Percentiles rank a stretch among this genome's conserved stretches.
Conservation (phyloP, 2,113 vertebrate species). For the Triplophysa rosa region DNA sequence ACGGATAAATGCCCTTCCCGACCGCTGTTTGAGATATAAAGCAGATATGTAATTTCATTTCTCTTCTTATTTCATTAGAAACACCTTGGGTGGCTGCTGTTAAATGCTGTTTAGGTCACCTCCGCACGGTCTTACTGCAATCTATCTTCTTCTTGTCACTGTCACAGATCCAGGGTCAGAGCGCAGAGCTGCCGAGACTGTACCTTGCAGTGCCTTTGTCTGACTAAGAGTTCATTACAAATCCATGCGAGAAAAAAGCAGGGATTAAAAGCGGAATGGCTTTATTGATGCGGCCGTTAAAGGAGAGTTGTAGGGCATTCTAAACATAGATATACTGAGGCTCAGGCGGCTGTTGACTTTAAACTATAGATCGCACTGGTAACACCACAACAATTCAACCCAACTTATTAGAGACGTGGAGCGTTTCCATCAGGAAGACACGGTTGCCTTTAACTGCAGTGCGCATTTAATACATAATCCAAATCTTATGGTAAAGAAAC, state of each 20-base stretch:
- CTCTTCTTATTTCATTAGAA: conserved; percentile 50
- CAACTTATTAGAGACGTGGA: not conserved
- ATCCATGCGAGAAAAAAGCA: conserved; percentile 37
- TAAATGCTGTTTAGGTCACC: conserved; percentile 60
- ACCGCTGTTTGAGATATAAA: conserved; percentile 27
- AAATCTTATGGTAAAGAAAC: no score
- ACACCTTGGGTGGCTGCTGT: conserved; percentile 49
- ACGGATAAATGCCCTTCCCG: conserved; percentile 33
- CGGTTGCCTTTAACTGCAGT: not conserved
- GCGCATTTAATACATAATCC: not conserved
- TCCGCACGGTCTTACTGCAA: conserved; percentile 50
- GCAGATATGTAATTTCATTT: conserved; percentile 53
- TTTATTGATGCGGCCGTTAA: conserved; percentile 39
- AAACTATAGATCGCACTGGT: not conserved
- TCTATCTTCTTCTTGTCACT: conserved; percentile 59
- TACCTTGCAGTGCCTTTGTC: conserved; percentile 42
- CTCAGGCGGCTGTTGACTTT: not conserved
- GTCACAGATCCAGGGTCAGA: conserved; percentile 53
- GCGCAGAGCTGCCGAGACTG: conserved; percentile 36
- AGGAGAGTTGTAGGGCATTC: conserved; percentile 45
- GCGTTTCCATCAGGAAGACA: not conserved
- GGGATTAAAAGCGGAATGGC: conserved; percentile 36
- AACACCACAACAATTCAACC: not conserved
- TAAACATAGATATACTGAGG: not conserved
- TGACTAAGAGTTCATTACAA: conserved; percentile 37